These are phyloP conservation scores for Ondatra zibethicus DNA, from an alignment of 2,113 vertebrate genomes.

Conservation along the genomic window DNA sequence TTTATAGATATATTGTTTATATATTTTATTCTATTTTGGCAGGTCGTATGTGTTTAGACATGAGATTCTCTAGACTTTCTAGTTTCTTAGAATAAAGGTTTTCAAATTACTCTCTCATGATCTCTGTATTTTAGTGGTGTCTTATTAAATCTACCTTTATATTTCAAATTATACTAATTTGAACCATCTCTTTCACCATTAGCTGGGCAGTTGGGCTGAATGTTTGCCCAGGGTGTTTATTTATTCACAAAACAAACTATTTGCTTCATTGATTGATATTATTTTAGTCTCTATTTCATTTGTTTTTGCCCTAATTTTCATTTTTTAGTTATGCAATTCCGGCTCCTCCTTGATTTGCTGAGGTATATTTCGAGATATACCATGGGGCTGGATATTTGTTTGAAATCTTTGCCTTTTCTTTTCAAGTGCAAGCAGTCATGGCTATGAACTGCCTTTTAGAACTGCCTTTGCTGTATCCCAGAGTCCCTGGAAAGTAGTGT, in stretches of 20 bases:
- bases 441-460: neutral
- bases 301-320: neutral
- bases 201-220: neutral
- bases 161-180: neutral
- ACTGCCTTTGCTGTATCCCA: neutral
- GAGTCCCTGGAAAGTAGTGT: neutral
- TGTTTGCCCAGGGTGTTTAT: neutral
- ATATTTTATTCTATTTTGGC: neutral
- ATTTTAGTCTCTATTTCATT: neutral
- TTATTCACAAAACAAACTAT: neutral
- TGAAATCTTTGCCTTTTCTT: neutral
- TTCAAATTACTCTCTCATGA: neutral
- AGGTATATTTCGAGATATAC: neutral
- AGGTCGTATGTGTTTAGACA: neutral
- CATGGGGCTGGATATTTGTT: too few species aligned
- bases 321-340: neutral
- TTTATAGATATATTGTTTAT: neutral
- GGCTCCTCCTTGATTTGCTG: neutral
- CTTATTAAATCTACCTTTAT: neutral
- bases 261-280: neutral
- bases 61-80: neutral
- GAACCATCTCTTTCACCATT: neutral
- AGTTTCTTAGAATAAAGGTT: neutral
- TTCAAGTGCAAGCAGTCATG: neutral
- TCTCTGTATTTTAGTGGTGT: neutral